Percentiles rank a stretch among this genome's conserved stretches.
phyloP scores from a whole-genome alignment of 2,113 vertebrate genomes.

The Zosterops borbonicus region DNA sequence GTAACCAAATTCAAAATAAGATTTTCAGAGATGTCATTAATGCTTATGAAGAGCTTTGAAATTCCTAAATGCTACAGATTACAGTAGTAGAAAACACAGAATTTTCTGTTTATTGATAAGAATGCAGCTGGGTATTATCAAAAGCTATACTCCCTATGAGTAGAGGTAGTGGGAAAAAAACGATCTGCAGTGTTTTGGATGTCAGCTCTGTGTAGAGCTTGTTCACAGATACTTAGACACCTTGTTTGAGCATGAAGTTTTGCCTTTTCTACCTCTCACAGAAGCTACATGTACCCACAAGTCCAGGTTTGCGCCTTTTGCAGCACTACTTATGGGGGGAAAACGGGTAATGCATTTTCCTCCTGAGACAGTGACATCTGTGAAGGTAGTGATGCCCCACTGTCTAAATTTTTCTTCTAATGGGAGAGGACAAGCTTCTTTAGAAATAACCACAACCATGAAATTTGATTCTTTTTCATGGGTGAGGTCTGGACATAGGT shows the following conservation, averaged over 20 bases:
- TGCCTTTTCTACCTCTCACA: neutral
- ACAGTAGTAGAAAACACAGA: neutral
- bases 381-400: neutral
- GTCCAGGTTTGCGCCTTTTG: neutral
- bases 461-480: neutral
- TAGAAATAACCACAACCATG: neutral
- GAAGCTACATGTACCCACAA: rapidly evolving
- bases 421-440: neutral
- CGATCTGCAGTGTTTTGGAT: neutral
- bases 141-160: neutral
- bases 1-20: neutral
- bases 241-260: neutral
- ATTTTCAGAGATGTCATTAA: neutral
- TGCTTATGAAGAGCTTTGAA: neutral
- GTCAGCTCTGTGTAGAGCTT: neutral
- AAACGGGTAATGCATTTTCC: neutral
- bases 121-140: neutral
- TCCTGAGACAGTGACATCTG: rapidly evolving
- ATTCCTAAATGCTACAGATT: neutral
- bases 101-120: neutral
- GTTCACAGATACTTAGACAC: neutral
- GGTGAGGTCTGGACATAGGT: neutral
- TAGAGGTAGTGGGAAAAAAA: neutral
- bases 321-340: neutral
- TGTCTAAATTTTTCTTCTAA: neutral